Evolutionary conservation across 2,888 invertebrate species (phyloP).

Genomic region (Theodoxus fluviatilis): DNA sequence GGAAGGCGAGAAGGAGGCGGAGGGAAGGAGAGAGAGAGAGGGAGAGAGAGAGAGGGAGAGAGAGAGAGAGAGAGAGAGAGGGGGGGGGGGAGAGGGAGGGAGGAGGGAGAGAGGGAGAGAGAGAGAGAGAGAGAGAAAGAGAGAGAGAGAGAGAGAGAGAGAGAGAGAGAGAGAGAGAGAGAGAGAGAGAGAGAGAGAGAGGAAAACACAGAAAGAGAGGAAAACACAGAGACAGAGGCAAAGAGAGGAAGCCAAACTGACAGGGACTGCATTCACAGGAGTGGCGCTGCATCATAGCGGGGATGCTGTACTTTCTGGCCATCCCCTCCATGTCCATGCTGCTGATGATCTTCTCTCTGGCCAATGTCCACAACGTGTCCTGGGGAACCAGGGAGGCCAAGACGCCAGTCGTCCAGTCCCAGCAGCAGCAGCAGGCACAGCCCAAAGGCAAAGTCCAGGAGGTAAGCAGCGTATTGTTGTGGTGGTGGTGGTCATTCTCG

Average conservation of each 20-base stretch:
- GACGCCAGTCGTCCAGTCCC: no score
- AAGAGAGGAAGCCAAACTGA: neutral
- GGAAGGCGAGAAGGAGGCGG: neutral
- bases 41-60: neutral
- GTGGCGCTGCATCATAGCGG: no score
- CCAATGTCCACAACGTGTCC: no score
- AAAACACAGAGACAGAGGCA: constrained; percentile 4
- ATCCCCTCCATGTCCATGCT: no score
- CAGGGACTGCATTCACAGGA: no score
- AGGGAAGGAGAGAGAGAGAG: neutral
- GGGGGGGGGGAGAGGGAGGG: neutral
- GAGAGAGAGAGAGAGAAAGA: neutral
- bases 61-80: neutral
- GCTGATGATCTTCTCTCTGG: no score
- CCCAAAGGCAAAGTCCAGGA: no score
- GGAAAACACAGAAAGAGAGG: neutral
- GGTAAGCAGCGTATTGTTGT: no score
- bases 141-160: neutral
- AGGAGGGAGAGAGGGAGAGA: neutral
- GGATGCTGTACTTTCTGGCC: no score
- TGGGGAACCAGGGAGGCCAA: no score
- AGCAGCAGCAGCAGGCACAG: no score
- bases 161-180: neutral
- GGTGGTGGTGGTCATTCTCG: no score
- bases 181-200: constrained; percentile 9